phyloP scores from a whole-genome alignment of 2,113 vertebrate genomes.

The Petrocephalus zakoni region DNA sequence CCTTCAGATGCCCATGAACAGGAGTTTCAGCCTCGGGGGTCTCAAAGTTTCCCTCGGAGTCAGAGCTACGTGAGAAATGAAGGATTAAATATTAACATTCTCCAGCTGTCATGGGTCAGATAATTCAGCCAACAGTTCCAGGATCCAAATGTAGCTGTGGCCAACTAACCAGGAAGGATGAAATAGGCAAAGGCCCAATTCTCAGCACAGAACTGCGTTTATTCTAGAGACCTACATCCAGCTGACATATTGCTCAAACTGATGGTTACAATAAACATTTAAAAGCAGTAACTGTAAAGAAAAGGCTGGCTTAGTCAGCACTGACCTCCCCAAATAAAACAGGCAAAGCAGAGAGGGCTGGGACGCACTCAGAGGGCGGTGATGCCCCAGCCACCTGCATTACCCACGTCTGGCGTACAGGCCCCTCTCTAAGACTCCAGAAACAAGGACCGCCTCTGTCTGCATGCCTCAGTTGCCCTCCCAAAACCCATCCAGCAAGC shows the following conservation, averaged over 20 bases:
- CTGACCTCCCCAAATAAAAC: not conserved
- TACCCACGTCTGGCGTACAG: not conserved
- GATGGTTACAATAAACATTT: not conserved
- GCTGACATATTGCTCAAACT: not conserved
- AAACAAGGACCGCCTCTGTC: conserved; percentile 7
- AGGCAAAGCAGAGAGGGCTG: not conserved
- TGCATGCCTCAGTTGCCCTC: not conserved
- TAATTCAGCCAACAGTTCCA: not conserved
- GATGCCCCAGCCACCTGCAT: not conserved
- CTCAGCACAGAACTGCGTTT: not conserved
- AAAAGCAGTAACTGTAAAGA: not conserved
- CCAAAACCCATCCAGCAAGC: not conserved
- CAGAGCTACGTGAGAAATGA: conserved; percentile 61
- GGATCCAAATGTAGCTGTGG: not conserved
- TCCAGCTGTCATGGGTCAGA: not conserved
- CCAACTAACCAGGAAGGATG: not conserved
- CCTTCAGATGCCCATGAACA: conserved; percentile 54
- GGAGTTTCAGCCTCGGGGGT: conserved; percentile 69
- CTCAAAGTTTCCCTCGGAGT: conserved; percentile 77
- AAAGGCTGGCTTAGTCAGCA: not conserved
- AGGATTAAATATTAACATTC: not conserved
- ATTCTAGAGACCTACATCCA: not conserved
- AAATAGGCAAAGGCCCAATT: not conserved
- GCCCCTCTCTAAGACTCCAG: not conserved
- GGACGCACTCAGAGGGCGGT: not conserved